Evolutionary conservation across 2,888 invertebrate species (phyloP).

Genomic region (Flexamia atlantica): DNA sequence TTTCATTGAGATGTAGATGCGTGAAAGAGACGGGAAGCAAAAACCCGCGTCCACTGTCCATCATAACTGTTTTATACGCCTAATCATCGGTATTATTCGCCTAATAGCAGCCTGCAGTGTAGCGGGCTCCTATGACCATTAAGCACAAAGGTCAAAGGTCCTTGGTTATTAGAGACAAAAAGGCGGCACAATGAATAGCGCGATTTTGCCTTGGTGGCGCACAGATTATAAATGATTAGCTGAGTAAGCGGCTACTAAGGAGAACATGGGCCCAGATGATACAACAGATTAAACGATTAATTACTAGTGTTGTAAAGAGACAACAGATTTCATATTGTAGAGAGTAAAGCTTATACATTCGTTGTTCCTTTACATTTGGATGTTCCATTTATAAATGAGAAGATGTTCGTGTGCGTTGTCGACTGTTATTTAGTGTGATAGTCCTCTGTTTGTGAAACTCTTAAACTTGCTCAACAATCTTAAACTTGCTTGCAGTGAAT

Average conservation of each 20-base stretch:
- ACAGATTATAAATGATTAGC: not conserved
- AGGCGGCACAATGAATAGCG: constrained; percentile 15
- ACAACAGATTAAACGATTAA: too few relatives aligned
- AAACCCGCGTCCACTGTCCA: constrained; percentile 7
- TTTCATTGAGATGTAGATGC: constrained; percentile 17
- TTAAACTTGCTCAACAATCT: too few relatives aligned
- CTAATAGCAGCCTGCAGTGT: not conserved
- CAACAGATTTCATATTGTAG: too few relatives aligned
- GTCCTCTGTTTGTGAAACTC: too few relatives aligned
- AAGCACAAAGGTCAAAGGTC: constrained; percentile 29
- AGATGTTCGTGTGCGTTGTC: too few relatives aligned
- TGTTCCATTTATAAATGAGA: too few relatives aligned
- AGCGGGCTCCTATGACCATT: not conserved
- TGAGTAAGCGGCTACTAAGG: not conserved
- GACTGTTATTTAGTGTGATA: too few relatives aligned
- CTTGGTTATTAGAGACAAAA: constrained; percentile 7
- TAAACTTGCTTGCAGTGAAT: too few relatives aligned
- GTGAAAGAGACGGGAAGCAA: not conserved
- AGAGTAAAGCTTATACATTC: too few relatives aligned
- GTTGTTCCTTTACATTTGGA: too few relatives aligned
- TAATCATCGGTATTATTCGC: constrained; percentile 29
- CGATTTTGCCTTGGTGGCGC: constrained; percentile 11
- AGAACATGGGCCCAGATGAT: too few relatives aligned
- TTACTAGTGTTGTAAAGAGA: too few relatives aligned
- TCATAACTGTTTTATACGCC: constrained; percentile 19